Evolutionary conservation across 2,113 vertebrate genomes (phyloP).

Genomic region (Bothrops jararaca): DNA sequence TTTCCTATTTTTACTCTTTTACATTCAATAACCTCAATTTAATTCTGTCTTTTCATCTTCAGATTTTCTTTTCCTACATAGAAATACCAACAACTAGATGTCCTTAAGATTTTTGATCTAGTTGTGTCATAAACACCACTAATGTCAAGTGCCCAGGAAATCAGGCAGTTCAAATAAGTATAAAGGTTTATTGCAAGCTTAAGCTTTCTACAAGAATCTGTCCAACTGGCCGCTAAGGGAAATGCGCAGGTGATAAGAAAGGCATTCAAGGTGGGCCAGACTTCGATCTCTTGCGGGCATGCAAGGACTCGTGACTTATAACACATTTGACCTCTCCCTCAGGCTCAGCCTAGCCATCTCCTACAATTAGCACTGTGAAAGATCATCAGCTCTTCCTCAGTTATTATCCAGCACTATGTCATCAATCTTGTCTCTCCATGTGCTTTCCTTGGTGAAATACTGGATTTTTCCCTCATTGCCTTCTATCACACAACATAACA

Average conservation of each 20-base stretch:
- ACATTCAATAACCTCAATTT: background rate
- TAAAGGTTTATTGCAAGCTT: background rate
- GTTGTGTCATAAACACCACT: background rate
- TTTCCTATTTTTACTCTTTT: background rate
- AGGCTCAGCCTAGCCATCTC: background rate
- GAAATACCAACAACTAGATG: background rate
- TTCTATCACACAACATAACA: background rate
- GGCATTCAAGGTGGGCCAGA: background rate
- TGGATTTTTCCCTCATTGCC: background rate
- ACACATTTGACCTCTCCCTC: background rate
- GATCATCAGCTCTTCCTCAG: background rate
- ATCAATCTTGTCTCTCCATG: background rate
- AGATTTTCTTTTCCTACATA: background rate
- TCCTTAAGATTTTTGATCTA: background rate
- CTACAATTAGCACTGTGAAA: background rate
- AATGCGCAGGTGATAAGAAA: background rate
- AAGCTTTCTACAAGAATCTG: background rate
- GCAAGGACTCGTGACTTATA: background rate
- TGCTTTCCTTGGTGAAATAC: background rate
- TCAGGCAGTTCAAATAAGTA: background rate
- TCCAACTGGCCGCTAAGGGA: background rate
- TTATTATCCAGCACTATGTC: background rate
- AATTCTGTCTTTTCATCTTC: background rate
- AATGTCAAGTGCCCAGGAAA: background rate
- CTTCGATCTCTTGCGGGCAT: background rate